Conservation (phyloP, 1,140 invertebrate genomes). For the Drosophila subobscura region DNA sequence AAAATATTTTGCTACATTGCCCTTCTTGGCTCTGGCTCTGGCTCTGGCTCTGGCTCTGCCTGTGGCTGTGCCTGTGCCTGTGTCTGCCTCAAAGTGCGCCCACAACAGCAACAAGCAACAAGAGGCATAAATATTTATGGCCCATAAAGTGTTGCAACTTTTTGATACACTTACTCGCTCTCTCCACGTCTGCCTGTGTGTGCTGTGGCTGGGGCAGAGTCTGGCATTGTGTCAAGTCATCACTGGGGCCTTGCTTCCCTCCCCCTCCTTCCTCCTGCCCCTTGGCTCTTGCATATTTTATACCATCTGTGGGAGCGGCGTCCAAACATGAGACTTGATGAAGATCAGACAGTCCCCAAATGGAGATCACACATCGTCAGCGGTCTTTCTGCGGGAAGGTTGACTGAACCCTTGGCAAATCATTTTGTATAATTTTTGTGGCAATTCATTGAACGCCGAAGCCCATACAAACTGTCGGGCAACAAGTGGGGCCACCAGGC, state of each 20-base stretch:
- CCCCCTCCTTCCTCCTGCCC: too few relatives aligned
- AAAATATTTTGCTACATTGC: conserved; percentile 68
- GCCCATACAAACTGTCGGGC: conserved; percentile 49
- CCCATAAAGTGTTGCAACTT: conserved; percentile 78
- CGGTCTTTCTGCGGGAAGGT: neutral
- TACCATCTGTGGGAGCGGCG: conserved; percentile 3
- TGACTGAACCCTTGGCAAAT: conserved; percentile 44
- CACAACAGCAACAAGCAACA: conserved; percentile 53
- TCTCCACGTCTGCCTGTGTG: neutral
- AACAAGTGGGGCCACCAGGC: conserved; percentile 45
- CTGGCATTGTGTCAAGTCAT: conserved; percentile 47
- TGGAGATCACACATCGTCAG: too few relatives aligned
- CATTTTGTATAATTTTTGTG: conserved; percentile 72
- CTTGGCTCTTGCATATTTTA: conserved; percentile 10
- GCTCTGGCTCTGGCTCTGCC: neutral
- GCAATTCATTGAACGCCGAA: conserved; percentile 60
- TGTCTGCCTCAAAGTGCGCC: conserved; percentile 38
- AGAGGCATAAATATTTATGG: conserved; percentile 76
- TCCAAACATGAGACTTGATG: too few relatives aligned
- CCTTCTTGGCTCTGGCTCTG: neutral
- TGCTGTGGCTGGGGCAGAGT: neutral
- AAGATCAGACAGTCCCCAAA: too few relatives aligned
- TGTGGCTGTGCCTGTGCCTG: too few relatives aligned
- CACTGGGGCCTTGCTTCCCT: conserved; percentile 6
- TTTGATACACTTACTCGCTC: conserved; percentile 62